phyloP scores from a whole-genome alignment of 2,888 invertebrate genomes.

The Callyntrura sp. region DNA sequence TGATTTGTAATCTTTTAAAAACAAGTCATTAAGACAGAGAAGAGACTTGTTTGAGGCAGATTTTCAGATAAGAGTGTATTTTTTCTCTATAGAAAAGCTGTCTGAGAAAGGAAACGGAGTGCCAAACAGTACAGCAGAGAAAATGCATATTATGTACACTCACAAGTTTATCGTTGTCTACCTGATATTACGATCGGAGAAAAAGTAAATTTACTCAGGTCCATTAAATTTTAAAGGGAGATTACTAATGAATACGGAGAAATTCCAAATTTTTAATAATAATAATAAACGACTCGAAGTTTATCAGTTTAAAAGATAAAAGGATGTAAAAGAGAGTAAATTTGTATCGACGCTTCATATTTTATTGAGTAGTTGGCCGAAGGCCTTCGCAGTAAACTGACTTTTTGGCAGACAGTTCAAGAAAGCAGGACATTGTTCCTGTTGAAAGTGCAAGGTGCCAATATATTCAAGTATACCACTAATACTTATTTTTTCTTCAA shows the following conservation, averaged over 20 bases:
- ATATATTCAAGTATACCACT: not conserved
- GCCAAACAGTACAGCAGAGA: conserved; percentile 24
- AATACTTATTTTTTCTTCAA: not conserved
- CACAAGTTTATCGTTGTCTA: conserved; percentile 1
- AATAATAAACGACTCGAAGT: not conserved
- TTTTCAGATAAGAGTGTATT: conserved; percentile 49
- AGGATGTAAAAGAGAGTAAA: too few relatives aligned
- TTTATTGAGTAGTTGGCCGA: not conserved
- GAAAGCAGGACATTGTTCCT: not conserved
- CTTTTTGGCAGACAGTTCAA: not conserved
- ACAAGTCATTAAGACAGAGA: conserved; percentile 73
- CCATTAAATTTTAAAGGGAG: conserved; percentile 13
- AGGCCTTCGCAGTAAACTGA: not conserved
- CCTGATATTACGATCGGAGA: conserved; percentile 9
- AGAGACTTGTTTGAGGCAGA: conserved; percentile 76
- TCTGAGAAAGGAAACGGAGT: conserved; percentile 70
- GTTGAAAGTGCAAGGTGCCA: not conserved
- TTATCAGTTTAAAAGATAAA: not conserved
- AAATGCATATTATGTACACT: not conserved
- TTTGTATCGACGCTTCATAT: not conserved
- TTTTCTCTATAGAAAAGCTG: conserved; percentile 26
- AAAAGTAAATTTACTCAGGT: not conserved
- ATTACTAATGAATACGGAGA: conserved; percentile 11
- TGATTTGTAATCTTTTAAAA: conserved; percentile 71
- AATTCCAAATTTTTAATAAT: not conserved